Evolutionary conservation across 2,888 invertebrate species (phyloP).

Genomic region (Carterocephalus palaemon): DNA sequence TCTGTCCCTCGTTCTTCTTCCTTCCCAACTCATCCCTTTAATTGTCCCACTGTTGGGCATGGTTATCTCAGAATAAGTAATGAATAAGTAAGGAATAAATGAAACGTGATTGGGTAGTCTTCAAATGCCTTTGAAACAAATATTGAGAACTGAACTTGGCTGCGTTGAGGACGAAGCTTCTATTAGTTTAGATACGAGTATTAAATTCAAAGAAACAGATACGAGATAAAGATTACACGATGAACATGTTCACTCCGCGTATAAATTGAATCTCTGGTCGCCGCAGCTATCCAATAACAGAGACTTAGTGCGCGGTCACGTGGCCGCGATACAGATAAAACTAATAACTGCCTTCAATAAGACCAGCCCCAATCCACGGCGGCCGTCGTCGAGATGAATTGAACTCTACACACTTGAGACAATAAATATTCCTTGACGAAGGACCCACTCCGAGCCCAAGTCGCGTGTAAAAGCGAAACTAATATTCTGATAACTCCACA

Average conservation of each 20-base stretch:
- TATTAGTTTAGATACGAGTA: too few species aligned
- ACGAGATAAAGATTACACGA: slow-evolving; percentile 6
- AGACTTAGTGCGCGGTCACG: too few species aligned
- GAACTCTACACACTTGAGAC: neutral
- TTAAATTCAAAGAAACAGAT: neutral
- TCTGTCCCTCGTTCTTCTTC: too few species aligned
- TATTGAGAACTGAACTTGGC: too few species aligned
- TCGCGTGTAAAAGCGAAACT: slow-evolving; percentile 24
- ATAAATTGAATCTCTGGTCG: slow-evolving; percentile 10
- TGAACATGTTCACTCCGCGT: neutral
- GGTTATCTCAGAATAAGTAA: too few species aligned
- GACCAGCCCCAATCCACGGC: slow-evolving; percentile 15
- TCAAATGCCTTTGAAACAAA: too few species aligned
- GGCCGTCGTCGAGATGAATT: too few species aligned
- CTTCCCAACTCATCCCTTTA: too few species aligned
- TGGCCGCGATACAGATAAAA: slow-evolving; percentile 32
- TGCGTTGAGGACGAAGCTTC: too few species aligned
- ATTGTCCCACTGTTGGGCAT: too few species aligned
- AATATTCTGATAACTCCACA: slow-evolving; percentile 26
- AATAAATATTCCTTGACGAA: neutral
- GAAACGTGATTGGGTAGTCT: too few species aligned
- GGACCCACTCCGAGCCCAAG: neutral
- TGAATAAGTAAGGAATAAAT: too few species aligned
- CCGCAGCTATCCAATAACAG: slow-evolving; percentile 29
- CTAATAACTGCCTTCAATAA: slow-evolving; percentile 31